Percentiles rank a stretch among this genome's conserved stretches.
These are phyloP conservation scores for Montipora efflorescens DNA, from an alignment of 64 coral and sea anemone genomes.

Conservation along the genomic window DNA sequence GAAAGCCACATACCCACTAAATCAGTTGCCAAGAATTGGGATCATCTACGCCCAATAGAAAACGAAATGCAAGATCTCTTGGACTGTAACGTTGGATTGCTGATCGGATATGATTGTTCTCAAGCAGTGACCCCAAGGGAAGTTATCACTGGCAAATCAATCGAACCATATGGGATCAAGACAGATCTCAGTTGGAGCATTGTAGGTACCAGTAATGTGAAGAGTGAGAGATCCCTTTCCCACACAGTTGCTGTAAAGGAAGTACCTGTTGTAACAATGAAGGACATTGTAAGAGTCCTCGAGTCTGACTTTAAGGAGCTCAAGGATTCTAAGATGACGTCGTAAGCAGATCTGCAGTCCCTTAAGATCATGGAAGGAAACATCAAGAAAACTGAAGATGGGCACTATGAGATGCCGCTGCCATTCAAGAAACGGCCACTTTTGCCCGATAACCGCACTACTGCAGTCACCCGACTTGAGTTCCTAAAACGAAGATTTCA, in stretches of 20 bases:
- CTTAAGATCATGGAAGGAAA: no score
- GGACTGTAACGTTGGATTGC: background rate
- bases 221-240: background rate
- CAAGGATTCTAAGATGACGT: background rate
- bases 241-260: background rate
- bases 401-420: no score
- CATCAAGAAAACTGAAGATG: no score
- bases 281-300: background rate
- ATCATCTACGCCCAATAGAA: background rate
- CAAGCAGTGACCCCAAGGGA: background rate
- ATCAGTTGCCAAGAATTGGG: background rate
- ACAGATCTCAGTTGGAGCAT: background rate
- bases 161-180: background rate
- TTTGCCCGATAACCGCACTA: no score
- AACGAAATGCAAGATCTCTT: background rate
- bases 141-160: background rate
- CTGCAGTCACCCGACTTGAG: no score
- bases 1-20: background rate
- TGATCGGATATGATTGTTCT: background rate
- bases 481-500: no score
- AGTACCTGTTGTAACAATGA: background rate
- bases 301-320: background rate
- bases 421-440: no score
- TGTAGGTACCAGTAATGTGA: background rate
- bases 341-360: background rate